Base-by-base conservation (phyloP, 2,113 vertebrate species). In the Empidonax traillii region DNA sequence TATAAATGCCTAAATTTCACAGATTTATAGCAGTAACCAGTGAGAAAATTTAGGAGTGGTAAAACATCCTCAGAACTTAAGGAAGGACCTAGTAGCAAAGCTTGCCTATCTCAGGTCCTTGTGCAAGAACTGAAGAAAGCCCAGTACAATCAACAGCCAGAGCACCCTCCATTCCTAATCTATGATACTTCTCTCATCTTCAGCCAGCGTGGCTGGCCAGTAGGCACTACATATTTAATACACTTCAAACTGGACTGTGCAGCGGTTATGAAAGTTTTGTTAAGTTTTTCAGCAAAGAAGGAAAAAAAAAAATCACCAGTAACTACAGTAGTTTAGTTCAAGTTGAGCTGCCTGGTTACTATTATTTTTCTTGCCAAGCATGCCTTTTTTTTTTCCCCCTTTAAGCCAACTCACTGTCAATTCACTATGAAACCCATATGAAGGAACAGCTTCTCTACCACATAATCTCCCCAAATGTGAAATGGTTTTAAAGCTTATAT, bases 101-200 rank as follows among this genome's bases (percentile, higher is more conserved):
- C 13, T 23, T 52, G 30, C 11, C 63, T 72, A 17, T 27, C 30
- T 10, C 1, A 0, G 3, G 20, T 49, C 33, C 53, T 52, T 31
- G 8, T 6, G 41, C 7, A 53, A 59, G 55, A 53, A 18, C 21
- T 35, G 43, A 53, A 35, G 14, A 37, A 68, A 92, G 31, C 5
- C 20, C 35, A 12, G 11, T 4, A 35, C 2, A 41, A n/a, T 1
- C 0, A 0, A 25, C 9, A 21, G 44, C n/a, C 46, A n/a, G 25
- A 49, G 46, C 14, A 71, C 43, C 22, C 14, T 49, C 17, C 44
- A 28, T 31, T 46, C 22, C 9, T 30, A 11, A 61, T 12, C 37
- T 23, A 2, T 3, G 4, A 27, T 24, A 39, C 14, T 43, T 55
- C 59, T 33, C 15, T n/a, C 43, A 37, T 37, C 62, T 53, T 62